phyloP scores from a whole-genome alignment of 2,797 vertebrate species.

The Sebastes ruberrimus region DNA sequence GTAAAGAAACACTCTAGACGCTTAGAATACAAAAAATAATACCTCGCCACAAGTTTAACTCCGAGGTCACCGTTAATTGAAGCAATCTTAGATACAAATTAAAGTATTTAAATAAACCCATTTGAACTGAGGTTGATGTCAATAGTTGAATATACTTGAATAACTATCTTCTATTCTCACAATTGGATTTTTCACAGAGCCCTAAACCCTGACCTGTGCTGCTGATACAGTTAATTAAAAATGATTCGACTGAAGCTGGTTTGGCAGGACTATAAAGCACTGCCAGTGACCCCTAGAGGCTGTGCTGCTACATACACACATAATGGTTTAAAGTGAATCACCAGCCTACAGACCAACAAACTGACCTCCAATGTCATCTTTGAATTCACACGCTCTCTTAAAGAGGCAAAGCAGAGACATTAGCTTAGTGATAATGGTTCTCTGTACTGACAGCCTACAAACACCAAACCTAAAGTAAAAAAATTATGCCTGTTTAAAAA shows the following conservation, averaged over 20 bases:
- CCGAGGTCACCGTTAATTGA: conserved; percentile 5
- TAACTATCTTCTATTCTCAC: background rate
- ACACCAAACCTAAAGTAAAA: background rate
- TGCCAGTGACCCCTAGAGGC: background rate
- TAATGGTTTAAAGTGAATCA: background rate
- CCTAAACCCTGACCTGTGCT: conserved; percentile 9
- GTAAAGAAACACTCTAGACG: background rate
- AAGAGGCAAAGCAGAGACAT: background rate
- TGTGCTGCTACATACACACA: background rate
- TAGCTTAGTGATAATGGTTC: background rate
- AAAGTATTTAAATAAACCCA: conserved; percentile 31
- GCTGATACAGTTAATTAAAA: conserved; percentile 22
- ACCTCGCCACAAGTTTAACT: background rate
- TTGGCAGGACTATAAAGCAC: background rate
- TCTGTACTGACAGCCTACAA: background rate
- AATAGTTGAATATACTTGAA: background rate
- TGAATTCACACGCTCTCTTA: background rate
- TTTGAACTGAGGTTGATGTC: background rate
- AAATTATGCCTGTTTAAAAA: background rate
- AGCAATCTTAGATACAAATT: conserved; percentile 6
- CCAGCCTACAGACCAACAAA: background rate
- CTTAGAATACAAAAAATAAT: background rate
- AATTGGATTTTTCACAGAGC: background rate
- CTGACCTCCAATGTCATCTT: background rate
- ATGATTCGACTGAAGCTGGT: background rate